phyloP scores from a whole-genome alignment of 2,797 vertebrate species.

The Tolypeutes matacus region DNA sequence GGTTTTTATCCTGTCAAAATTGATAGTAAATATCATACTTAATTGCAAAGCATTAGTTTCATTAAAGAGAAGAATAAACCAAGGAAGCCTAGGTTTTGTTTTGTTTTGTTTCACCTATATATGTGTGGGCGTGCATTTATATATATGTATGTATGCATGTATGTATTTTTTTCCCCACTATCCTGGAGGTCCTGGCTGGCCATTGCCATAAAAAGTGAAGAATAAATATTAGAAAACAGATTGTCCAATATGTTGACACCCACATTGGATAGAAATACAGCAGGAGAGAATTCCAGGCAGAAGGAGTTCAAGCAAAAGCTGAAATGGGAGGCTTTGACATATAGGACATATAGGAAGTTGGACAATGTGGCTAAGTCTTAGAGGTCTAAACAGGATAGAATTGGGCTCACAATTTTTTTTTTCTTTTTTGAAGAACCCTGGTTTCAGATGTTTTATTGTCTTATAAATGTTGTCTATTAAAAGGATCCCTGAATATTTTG shows the following conservation, averaged over 20 bases:
- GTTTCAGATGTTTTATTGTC: neutral
- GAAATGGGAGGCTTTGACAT: no score
- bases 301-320: neutral
- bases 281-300: neutral
- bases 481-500: neutral
- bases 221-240: neutral
- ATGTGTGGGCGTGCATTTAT: no score
- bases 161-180: neutral
- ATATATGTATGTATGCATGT: neutral
- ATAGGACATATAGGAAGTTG: neutral
- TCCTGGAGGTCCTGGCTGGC: neutral
- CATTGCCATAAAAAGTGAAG: neutral
- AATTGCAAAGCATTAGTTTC: neutral
- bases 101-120: neutral
- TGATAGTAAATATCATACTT: neutral
- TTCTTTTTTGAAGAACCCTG: neutral
- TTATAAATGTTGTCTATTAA: neutral
- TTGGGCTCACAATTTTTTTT: neutral
- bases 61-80: neutral
- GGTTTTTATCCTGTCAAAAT: neutral
- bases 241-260: neutral
- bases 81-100: neutral
- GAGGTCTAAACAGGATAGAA: neutral
- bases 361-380: neutral
- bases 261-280: no score